Evolutionary conservation across 2,888 invertebrate species (phyloP), one percentile per base, ranked within the genome.

Genomic region (Podotricha telesiphe): DNA sequence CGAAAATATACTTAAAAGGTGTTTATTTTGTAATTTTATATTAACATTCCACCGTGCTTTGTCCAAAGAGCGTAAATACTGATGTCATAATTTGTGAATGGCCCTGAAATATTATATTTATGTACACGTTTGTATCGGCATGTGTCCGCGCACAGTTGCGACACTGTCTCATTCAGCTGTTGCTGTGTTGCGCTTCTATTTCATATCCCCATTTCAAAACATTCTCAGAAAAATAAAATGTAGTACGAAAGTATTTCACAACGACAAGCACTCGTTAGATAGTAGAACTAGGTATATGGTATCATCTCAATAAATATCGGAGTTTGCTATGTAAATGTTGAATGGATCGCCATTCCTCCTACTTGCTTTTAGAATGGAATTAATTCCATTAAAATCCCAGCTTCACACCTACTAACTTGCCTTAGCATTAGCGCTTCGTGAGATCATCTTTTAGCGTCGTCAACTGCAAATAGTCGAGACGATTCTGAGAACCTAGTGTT

Each of bases 61-160:
- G 63, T 62, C 37, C 37, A 28, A 20, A 4, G 13, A 20, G 20
- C 48, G 55, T 48, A 22, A 22, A 37, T 56, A 59, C 34, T 56
- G 67, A 68, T 63, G 62, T 63, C 62, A 68, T 63, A 56, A 56
- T 63, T 51, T 17, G 50, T 56, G 53, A 56, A 55, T 56, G 63
- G 17, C 68, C 63, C 22, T 63, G 68, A 63, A 56, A 63, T 50
- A 17, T 51, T 11, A 47, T 47, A 53, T 48, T 13, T 42, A 2
- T 10, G 37, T 59, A 28, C 40, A 50, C 19, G 42, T 56, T 65
- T 28, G 17, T 65, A 34, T 47, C 22, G 47, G 13, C 11, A n/a
- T 10, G 22, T 47, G 15, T 34, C 13, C 15, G 47, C 56, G 34
- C 40, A n/a, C 42, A 13, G 63, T 64, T 50, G 48, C 68, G 63